Percentiles rank a stretch among this genome's conserved stretches.
phyloP scores from a whole-genome alignment of 2,113 vertebrate genomes.

The Proterorhinus semilunaris region DNA sequence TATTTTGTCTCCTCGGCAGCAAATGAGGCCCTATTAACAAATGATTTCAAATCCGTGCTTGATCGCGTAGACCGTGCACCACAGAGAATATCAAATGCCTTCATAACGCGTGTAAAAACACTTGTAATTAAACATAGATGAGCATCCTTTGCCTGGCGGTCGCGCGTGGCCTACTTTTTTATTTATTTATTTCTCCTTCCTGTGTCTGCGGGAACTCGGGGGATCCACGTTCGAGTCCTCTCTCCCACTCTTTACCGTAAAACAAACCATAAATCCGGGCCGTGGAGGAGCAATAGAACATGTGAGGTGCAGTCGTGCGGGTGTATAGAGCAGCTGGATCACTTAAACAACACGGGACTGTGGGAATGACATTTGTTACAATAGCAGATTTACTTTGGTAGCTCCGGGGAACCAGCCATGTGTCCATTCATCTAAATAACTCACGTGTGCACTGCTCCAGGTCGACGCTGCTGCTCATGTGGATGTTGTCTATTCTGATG shows the following conservation, averaged over 20 bases:
- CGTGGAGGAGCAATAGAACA: background rate
- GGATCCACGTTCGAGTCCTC: background rate
- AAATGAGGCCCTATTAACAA: background rate
- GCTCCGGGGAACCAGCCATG: too few species aligned
- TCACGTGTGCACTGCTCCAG: conserved; percentile 92
- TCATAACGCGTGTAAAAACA: conserved; percentile 34
- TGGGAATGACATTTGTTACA: background rate
- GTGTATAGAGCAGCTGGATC: background rate
- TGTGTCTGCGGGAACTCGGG: background rate
- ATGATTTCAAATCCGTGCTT: background rate
- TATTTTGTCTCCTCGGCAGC: background rate
- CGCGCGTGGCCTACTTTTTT: conserved; percentile 74
- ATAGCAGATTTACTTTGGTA: too few species aligned
- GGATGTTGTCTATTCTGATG: conserved; percentile 92
- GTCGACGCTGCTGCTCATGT: conserved; percentile 85
- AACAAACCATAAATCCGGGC: background rate
- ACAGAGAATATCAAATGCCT: background rate
- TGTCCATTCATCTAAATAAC: conserved; percentile 50
- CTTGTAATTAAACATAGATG: conserved; percentile 77
- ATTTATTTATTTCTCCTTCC: conserved; percentile 36
- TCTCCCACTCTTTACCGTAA: background rate
- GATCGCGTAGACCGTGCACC: background rate
- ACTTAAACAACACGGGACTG: background rate
- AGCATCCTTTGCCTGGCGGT: conserved; percentile 71
- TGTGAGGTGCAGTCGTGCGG: background rate